These are phyloP conservation scores for Caenorhabditis sp. DNA, from an alignment of 2,888 invertebrate species.

Conservation along the genomic window DNA sequence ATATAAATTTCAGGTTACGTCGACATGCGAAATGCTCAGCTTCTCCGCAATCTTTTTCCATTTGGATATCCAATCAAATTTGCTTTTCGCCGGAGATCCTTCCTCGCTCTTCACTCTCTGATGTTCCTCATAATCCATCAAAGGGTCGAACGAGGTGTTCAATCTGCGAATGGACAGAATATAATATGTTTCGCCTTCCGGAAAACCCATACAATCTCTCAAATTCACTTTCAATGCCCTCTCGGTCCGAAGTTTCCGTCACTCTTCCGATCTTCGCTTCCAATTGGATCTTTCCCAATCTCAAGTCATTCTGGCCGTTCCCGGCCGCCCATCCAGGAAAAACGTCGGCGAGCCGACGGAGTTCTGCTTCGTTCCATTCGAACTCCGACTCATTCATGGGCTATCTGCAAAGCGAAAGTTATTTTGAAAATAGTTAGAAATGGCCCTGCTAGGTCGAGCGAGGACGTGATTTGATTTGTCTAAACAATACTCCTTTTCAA, in stretches of 20 bases:
- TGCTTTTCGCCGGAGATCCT: constrained; percentile 1
- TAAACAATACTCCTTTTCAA: no score
- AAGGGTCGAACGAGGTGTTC: constrained; percentile 18
- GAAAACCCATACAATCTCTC: constrained; percentile 27
- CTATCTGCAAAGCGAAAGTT: not conserved
- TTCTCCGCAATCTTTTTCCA: constrained; percentile 31
- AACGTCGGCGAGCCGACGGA: not conserved
- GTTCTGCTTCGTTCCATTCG: constrained; percentile 43
- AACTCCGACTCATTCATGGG: constrained; percentile 31
- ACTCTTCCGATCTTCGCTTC: constrained; percentile 1
- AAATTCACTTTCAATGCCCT: constrained; percentile 17
- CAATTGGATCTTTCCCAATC: constrained; percentile 7
- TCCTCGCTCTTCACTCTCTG: constrained; percentile 25
- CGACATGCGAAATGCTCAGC: constrained; percentile 21
- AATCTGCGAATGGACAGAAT: constrained; percentile 4
- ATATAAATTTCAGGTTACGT: no score
- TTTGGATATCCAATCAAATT: not conserved
- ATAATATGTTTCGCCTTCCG: not conserved
- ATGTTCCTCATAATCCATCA: constrained; percentile 50
- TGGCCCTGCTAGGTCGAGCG: no score
- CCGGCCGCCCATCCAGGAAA: not conserved
- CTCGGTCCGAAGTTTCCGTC: not conserved
- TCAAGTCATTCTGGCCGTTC: not conserved
- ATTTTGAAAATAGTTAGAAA: not conserved
- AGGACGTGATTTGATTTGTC: no score